Conservation (phyloP, 2,888 invertebrate species). For the Drosophila paranaensis region DNA sequence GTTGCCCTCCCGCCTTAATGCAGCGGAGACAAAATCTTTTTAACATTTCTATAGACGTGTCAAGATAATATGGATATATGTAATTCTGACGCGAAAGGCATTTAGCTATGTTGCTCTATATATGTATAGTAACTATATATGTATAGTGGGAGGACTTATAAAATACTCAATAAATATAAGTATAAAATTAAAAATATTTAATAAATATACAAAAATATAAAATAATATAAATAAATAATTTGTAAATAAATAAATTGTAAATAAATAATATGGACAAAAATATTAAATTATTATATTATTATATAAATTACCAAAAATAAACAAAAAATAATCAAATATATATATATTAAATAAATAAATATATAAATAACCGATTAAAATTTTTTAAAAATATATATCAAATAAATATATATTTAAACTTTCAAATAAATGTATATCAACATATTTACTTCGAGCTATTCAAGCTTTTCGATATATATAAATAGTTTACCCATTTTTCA, state of each 20-base stretch:
- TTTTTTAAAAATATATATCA: no score
- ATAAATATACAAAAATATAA: neutral
- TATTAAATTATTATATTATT: neutral
- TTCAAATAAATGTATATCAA: neutral
- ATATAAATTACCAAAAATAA: neutral
- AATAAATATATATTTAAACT: no score
- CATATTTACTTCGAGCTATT: neutral
- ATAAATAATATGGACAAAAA: neutral
- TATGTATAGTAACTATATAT: no score
- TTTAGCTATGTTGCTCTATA: no score
- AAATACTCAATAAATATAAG: no score
- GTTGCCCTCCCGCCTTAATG: constrained; percentile 24
- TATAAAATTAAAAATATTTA: no score
- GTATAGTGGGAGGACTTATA: no score
- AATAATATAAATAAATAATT: no score
- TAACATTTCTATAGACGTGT: neutral
- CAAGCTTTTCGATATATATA: neutral
- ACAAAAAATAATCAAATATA: no score
- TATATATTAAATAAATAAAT: neutral
- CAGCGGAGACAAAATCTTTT: constrained; percentile 12
- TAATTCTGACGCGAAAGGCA: no score
- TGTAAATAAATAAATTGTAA: neutral
- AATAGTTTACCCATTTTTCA: neutral
- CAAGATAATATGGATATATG: neutral
- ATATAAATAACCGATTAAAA: no score